Base-by-base conservation (phyloP, 2,888 invertebrate species). In the Cheiracanthium punctorium region DNA sequence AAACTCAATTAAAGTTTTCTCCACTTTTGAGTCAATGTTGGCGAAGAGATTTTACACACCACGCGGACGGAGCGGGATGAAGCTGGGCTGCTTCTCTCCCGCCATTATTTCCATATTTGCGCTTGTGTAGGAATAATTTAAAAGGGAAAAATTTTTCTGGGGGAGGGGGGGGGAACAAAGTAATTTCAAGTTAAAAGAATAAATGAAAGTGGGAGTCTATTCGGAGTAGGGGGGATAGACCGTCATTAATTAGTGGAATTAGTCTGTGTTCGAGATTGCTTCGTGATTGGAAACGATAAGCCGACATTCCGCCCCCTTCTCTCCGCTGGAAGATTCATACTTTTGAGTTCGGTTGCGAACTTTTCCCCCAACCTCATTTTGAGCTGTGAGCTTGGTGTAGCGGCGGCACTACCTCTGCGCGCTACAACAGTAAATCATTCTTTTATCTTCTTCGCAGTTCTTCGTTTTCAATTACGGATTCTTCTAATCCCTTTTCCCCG, bases 281-380 rank as follows among this genome's bases (percentile, higher is more conserved):
- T 73, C 79, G 84, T 84, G 84, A 84, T 84, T 79, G 79, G 79
- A 70, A 84, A 84, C 84, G 79, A 79, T 84, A 84, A 84, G 67
- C 77, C 74, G 69, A 67, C 74, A 84, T 79, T 64, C 77, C 52
- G 30, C 32, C 65, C 28, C 52, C 52, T 20, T 28, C 65, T n/a
- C 52, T 8, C 43, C 20, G 28, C 37, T 37, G 17, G 64, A 64
- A 70, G 70, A 70, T 70, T 70, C 37, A 71, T 43, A 17, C 71
- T n/a, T n/a, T n/a, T n/a, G 5, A 17, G 10, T 33, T 58, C 41
- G 76, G 58, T 37, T 71, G 65, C 70, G 64, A 58, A 48, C 72
- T 41, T 52, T 17, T 43, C 70, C 24, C 30, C 4, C 7, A 52
- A 41, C 33, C 58, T 70, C 75, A 82, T 69, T n/a, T 82, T 58